A percentile compares a stretch with the other conserved stretches of the same genome.
Conservation (phyloP, 2,888 invertebrate species). For the Cabera pusaria region DNA sequence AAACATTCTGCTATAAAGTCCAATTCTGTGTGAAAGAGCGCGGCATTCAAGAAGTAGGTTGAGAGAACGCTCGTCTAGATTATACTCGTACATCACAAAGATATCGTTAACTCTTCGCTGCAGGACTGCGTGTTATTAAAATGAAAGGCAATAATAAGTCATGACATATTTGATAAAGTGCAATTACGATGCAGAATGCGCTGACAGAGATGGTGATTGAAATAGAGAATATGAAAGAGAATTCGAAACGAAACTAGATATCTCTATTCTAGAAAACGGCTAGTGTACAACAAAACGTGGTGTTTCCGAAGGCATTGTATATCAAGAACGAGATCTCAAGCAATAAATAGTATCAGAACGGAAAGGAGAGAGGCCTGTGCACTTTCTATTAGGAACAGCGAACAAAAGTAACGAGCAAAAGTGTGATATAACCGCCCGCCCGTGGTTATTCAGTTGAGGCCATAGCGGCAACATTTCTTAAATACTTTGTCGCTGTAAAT, state of each 20-base stretch:
- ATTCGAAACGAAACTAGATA: conserved; percentile 20
- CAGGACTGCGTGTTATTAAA: conserved; percentile 30
- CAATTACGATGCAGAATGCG: too few relatives aligned
- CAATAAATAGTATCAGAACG: conserved; percentile 68
- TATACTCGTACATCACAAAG: conserved; percentile 76
- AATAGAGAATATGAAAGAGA: conserved; percentile 3
- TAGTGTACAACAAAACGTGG: conserved; percentile 25
- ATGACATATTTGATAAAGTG: background rate
- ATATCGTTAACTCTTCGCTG: conserved; percentile 65
- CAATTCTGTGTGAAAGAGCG: conserved; percentile 53
- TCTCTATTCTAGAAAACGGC: conserved; percentile 27
- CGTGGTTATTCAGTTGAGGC: conserved; percentile 42
- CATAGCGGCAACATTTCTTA: conserved; percentile 9
- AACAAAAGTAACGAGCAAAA: conserved; percentile 66
- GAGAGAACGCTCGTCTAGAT: conserved; percentile 76
- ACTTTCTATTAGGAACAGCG: conserved; percentile 68
- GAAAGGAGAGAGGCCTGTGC: conserved; percentile 65
- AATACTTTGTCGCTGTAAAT: conserved; percentile 12
- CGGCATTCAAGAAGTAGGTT: conserved; percentile 80
- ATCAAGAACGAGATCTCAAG: conserved; percentile 37
- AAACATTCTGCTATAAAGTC: conserved; percentile 56
- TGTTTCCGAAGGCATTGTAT: conserved; percentile 33
- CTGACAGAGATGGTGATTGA: background rate
- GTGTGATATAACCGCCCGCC: conserved; percentile 66
- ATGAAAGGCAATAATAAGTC: conserved; percentile 12